Conservation (phyloP, 2,888 invertebrate species). For the Apodemia hepburni region DNA sequence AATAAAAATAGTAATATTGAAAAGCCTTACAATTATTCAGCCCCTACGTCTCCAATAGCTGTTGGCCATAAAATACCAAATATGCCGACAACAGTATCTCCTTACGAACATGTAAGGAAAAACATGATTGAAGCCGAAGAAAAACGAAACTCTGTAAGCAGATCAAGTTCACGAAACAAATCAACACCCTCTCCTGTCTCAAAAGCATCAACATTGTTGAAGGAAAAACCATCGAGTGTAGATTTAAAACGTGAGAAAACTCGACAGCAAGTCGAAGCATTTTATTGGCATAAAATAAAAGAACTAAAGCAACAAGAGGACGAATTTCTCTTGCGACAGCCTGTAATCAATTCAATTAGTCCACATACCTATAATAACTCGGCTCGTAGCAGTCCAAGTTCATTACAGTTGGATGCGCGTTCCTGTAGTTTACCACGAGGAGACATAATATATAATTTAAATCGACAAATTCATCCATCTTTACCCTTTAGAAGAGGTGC, state of each 20-base stretch:
- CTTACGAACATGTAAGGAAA: conserved; percentile 63
- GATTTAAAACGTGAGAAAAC: conserved; percentile 73
- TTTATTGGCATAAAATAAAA: conserved; percentile 85
- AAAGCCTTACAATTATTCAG: conserved; percentile 67
- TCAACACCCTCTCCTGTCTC: conserved; percentile 43
- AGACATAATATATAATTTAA: conserved; percentile 41
- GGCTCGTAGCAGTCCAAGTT: conserved; percentile 47
- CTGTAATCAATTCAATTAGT: conserved; percentile 40
- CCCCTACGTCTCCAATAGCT: conserved; percentile 65
- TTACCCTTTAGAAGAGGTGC: conserved; percentile 52
- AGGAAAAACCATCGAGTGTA: conserved; percentile 33
- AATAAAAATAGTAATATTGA: conserved; percentile 27
- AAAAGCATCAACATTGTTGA: conserved; percentile 31
- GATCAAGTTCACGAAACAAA: conserved; percentile 43
- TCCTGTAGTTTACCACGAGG: conserved; percentile 58
- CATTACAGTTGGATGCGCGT: conserved; percentile 43
- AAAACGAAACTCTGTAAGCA: conserved; percentile 55
- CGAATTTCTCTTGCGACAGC: conserved; percentile 61
- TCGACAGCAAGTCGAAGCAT: conserved; percentile 81
- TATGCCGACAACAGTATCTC: conserved; percentile 67
- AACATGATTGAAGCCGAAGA: conserved; percentile 63
- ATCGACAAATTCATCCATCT: conserved; percentile 43
- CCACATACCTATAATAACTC: conserved; percentile 37
- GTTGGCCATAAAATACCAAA: conserved; percentile 57
- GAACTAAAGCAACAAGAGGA: conserved; percentile 83